phyloP scores from a whole-genome alignment of 2,113 vertebrate genomes.

The Anolis sagrei region DNA sequence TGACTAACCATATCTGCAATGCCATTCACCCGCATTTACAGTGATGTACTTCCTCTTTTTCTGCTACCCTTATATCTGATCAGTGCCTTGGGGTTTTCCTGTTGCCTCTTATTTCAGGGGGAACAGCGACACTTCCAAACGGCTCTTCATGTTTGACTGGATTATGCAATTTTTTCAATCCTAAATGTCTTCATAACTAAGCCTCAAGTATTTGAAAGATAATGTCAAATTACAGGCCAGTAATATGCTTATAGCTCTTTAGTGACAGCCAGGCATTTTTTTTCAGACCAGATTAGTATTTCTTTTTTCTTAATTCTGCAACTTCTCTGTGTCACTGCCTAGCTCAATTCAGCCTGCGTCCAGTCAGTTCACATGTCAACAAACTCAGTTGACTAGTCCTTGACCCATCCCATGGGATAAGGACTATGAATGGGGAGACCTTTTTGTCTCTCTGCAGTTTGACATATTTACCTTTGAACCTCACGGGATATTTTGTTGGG shows the following conservation, averaged over 20 bases:
- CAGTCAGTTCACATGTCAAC: background rate
- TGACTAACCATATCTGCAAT: background rate
- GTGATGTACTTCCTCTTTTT: background rate
- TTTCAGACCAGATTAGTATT: background rate
- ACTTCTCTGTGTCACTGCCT: background rate
- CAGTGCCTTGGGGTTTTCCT: background rate
- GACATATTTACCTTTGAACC: background rate
- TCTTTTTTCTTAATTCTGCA: background rate
- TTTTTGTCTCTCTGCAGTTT: too few relatives aligned
- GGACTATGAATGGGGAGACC: too few relatives aligned
- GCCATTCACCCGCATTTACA: background rate
- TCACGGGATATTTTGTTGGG: background rate
- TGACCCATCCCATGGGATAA: too few relatives aligned
- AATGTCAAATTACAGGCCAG: background rate
- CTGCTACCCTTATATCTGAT: background rate
- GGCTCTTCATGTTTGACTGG: background rate
- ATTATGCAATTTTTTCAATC: background rate
- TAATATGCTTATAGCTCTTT: background rate
- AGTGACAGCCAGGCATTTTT: background rate
- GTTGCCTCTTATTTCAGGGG: background rate
- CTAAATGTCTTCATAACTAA: background rate
- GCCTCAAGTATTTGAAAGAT: background rate
- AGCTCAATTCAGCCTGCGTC: too few relatives aligned
- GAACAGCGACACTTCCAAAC: background rate
- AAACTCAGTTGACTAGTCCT: background rate